Evolutionary conservation across 2,888 invertebrate genomes (phyloP).

Genomic region (Ophion costatus): DNA sequence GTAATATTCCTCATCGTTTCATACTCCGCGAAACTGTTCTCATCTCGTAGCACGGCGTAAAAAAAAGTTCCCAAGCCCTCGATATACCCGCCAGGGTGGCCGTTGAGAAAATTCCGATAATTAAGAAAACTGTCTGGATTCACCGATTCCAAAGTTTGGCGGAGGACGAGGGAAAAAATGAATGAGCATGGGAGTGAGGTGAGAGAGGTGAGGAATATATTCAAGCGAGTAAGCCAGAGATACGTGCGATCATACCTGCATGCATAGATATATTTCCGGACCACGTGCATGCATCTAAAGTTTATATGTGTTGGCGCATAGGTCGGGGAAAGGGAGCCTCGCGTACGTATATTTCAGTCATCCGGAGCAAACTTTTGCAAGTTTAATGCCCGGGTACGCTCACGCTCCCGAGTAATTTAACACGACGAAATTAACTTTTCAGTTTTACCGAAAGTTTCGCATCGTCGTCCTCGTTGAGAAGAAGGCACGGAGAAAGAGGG

Average conservation of each 20-base stretch:
- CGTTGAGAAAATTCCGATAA: constrained; percentile 60
- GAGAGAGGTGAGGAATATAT: constrained; percentile 1
- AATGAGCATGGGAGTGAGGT: constrained; percentile 44
- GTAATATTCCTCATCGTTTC: constrained; percentile 56
- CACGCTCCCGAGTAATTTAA: constrained; percentile 80
- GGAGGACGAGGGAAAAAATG: constrained; percentile 35
- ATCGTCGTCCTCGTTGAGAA: constrained; percentile 39
- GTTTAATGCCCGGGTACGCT: constrained; percentile 79
- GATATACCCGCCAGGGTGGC: constrained; percentile 26
- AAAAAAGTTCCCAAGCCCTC: constrained; percentile 31
- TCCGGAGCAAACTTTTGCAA: constrained; percentile 79
- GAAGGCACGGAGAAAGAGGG: constrained; percentile 1
- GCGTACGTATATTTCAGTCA: constrained; percentile 80
- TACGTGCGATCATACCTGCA: constrained; percentile 16
- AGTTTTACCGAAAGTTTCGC: constrained; percentile 82
- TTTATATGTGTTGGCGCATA: constrained; percentile 16
- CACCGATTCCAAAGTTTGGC: constrained; percentile 22
- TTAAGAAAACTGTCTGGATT: constrained; percentile 58
- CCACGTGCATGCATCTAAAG: not conserved
- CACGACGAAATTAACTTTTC: constrained; percentile 83
- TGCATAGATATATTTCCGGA: not conserved
- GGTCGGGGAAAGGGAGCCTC: constrained; percentile 56
- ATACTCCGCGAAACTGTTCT: constrained; percentile 40
- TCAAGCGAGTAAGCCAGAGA: constrained; percentile 17
- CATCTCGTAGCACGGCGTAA: constrained; percentile 1